phyloP scores from a whole-genome alignment of 2,888 invertebrate species.

The Leptinotarsa tumamoca region DNA sequence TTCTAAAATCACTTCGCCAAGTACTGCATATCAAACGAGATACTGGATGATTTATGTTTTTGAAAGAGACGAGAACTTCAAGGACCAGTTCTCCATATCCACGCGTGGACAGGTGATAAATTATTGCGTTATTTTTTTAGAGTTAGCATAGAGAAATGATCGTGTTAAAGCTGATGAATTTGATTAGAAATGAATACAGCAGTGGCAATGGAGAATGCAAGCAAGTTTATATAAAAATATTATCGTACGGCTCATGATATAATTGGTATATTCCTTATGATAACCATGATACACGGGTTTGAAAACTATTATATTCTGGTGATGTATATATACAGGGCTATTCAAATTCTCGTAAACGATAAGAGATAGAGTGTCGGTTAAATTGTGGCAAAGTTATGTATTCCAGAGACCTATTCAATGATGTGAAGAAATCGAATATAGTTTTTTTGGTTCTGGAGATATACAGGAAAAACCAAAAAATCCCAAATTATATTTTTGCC shows the following conservation, averaged over 20 bases:
- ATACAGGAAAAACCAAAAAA: no score
- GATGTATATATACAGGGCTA: no score
- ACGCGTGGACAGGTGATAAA: conserved; percentile 7
- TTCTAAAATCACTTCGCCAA: conserved; percentile 18
- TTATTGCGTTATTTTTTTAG: conserved; percentile 10
- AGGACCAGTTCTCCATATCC: conserved; percentile 22
- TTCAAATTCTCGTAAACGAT: no score
- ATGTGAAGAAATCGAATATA: no score
- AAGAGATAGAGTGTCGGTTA: no score
- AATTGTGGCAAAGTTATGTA: no score
- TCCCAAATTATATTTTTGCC: no score
- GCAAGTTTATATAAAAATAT: neutral
- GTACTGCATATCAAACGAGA: conserved; percentile 17
- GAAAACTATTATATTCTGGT: neutral
- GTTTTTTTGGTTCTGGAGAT: no score
- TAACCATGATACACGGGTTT: neutral
- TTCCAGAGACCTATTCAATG: no score
- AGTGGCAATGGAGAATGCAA: neutral
- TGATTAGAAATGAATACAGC: neutral
- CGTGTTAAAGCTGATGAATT: conserved; percentile 1
- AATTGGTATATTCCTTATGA: no score
- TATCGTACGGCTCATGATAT: no score
- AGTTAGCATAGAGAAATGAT: conserved; percentile 8
- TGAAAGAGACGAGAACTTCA: conserved; percentile 1
- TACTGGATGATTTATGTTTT: conserved; percentile 25